A percentile compares a stretch with the other conserved stretches of the same genome.
Evolutionary conservation across 2,113 vertebrate genomes (phyloP).

Genomic region (Rhinogobius similis): DNA sequence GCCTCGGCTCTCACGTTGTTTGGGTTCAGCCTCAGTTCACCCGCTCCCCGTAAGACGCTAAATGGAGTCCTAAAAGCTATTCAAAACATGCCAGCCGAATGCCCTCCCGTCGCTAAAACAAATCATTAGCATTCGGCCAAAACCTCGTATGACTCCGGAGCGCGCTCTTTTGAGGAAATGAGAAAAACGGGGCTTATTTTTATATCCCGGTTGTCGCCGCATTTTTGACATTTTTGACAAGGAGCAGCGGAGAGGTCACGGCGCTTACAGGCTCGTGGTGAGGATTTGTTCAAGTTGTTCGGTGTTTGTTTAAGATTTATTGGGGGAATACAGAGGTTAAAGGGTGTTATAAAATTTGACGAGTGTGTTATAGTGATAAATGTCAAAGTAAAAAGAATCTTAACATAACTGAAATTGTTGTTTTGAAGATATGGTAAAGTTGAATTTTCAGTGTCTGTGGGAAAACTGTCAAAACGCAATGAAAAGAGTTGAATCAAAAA

Average conservation of each 20-base stretch:
- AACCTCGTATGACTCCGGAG: constrained; percentile 52
- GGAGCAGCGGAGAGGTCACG: constrained; percentile 40
- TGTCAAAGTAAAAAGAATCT: too few relatives aligned
- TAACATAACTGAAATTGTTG: too few relatives aligned
- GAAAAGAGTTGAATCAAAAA: too few relatives aligned
- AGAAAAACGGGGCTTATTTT: constrained; percentile 53
- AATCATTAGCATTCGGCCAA: constrained; percentile 70
- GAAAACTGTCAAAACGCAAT: too few relatives aligned
- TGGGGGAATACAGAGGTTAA: not conserved
- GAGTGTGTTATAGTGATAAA: too few relatives aligned
- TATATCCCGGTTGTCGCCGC: constrained; percentile 29
- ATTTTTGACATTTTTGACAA: constrained; percentile 62
- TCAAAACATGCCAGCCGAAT: constrained; percentile 54
- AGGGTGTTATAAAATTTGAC: not conserved
- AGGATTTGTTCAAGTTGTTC: not conserved
- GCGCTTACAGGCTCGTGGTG: not conserved
- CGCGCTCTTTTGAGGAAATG: constrained; percentile 62
- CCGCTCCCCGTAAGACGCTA: constrained; percentile 55
- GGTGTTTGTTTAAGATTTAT: not conserved
- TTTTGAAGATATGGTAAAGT: too few relatives aligned
- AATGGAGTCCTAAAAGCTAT: constrained; percentile 49
- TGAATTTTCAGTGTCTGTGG: too few relatives aligned
- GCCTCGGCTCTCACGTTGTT: constrained; percentile 34
- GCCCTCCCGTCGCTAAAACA: constrained; percentile 61
- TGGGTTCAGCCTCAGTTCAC: constrained; percentile 62